These are phyloP conservation scores for Polyploca ridens DNA, from an alignment of 2,888 invertebrate genomes.

Conservation along the genomic window DNA sequence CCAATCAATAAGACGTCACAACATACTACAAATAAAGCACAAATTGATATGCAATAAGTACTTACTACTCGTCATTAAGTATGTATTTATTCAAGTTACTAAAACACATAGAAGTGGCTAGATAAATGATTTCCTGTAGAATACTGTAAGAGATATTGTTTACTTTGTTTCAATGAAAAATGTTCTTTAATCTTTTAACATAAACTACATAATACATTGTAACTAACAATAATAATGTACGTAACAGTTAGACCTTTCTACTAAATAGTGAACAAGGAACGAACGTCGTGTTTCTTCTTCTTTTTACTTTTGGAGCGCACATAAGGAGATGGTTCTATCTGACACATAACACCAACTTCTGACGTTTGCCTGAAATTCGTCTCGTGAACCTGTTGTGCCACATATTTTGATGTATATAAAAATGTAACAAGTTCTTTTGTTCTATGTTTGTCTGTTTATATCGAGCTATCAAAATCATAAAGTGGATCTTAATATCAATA, in stretches of 20 bases:
- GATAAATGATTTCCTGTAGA: too few species aligned
- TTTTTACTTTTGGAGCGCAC: conserved; percentile 60
- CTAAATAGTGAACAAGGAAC: conserved; percentile 57
- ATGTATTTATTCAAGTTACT: too few species aligned
- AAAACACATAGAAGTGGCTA: too few species aligned
- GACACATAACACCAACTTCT: conserved; percentile 68
- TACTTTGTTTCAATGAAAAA: too few species aligned
- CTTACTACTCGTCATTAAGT: too few species aligned
- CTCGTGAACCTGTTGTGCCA: conserved; percentile 59
- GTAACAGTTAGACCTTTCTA: conserved; percentile 19
- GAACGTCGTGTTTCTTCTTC: conserved; percentile 86
- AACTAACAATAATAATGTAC: conserved; percentile 15
- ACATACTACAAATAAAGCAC: neutral
- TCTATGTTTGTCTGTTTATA: too few species aligned
- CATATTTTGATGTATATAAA: too few species aligned
- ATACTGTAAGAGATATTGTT: too few species aligned
- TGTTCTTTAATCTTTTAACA: neutral
- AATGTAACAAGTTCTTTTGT: too few species aligned
- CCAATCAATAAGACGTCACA: neutral
- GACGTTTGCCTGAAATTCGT: conserved; percentile 49
- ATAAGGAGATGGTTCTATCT: conserved; percentile 67
- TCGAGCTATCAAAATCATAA: too few species aligned
- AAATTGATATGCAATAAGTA: too few species aligned
- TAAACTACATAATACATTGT: conserved; percentile 9
- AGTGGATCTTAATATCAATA: too few species aligned